phyloP scores from a whole-genome alignment of 2,888 invertebrate species.

The Protodeltote pygarga region DNA sequence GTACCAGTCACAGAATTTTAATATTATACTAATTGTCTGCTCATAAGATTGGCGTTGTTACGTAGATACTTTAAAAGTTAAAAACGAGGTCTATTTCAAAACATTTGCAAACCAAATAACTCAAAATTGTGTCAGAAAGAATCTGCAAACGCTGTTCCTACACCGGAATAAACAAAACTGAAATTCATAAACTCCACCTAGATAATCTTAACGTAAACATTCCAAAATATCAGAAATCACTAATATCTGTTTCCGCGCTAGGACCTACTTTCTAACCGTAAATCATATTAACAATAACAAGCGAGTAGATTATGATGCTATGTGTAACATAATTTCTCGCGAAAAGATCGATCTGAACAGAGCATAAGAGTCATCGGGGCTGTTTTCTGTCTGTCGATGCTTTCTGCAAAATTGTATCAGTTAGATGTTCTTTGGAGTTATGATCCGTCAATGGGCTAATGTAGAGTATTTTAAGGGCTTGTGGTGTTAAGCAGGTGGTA shows the following conservation, averaged over 20 bases:
- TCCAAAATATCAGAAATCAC: conserved; percentile 25
- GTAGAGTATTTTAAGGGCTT: conserved; percentile 14
- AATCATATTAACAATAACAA: conserved; percentile 45
- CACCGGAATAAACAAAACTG: conserved; percentile 26
- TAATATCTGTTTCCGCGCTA: conserved; percentile 44
- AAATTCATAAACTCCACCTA: conserved; percentile 20
- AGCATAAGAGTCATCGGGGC: conserved; percentile 47
- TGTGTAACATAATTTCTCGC: conserved; percentile 32
- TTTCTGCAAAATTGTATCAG: conserved; percentile 47
- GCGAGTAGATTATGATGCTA: conserved; percentile 21
- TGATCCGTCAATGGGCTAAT: conserved; percentile 32
- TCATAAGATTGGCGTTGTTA: no score
- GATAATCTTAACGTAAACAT: conserved; percentile 31
- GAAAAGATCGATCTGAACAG: conserved; percentile 47
- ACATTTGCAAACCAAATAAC: no score
- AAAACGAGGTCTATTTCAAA: no score
- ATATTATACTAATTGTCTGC: no score
- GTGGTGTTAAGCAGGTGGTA: conserved; percentile 9
- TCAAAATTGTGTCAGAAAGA: no score
- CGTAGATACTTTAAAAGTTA: no score
- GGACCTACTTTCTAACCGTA: conserved; percentile 43
- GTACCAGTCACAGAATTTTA: no score
- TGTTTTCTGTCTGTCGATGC: conserved; percentile 67
- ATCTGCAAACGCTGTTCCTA: no score
- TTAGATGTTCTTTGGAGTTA: conserved; percentile 36